These are phyloP conservation scores for rat (Rattus norvegicus) DNA, from an alignment of 2,113 vertebrate species.

Conservation along the genomic window DNA sequence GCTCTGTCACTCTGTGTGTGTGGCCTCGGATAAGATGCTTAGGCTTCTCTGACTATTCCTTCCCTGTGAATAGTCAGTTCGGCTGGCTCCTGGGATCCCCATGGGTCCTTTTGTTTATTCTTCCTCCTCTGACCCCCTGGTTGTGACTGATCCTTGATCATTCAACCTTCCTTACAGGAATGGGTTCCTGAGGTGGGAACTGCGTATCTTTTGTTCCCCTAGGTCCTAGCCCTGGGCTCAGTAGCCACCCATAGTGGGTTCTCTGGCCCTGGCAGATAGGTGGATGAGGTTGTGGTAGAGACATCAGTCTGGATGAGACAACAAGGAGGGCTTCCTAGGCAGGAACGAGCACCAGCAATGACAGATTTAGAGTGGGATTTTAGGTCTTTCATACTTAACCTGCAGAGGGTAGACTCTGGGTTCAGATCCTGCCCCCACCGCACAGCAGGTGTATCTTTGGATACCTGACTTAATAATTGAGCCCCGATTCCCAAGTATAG, in stretches of 20 bases:
- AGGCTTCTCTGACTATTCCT: neutral
- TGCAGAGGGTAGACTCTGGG: neutral
- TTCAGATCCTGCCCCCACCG: neutral
- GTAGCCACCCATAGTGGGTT: neutral
- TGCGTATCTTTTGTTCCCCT: neutral
- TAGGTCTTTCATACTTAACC: neutral
- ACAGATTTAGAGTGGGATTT: neutral
- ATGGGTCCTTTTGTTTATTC: neutral
- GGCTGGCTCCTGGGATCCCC: neutral
- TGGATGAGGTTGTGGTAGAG: too few species aligned
- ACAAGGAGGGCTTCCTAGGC: neutral
- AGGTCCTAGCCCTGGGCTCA: neutral
- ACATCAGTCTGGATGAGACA: accelerated
- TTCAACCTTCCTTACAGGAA: neutral
- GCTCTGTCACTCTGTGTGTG: neutral
- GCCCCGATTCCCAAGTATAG: neutral
- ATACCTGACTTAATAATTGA: neutral
- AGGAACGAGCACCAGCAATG: accelerated
- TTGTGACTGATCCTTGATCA: neutral
- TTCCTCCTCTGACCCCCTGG: neutral
- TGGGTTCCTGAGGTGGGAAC: neutral
- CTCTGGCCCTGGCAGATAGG: neutral
- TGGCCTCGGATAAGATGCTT: neutral
- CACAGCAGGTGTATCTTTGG: neutral
- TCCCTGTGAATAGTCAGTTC: neutral